Conservation (phyloP, 2,113 vertebrate genomes). For the Clarias macrocephalus region DNA sequence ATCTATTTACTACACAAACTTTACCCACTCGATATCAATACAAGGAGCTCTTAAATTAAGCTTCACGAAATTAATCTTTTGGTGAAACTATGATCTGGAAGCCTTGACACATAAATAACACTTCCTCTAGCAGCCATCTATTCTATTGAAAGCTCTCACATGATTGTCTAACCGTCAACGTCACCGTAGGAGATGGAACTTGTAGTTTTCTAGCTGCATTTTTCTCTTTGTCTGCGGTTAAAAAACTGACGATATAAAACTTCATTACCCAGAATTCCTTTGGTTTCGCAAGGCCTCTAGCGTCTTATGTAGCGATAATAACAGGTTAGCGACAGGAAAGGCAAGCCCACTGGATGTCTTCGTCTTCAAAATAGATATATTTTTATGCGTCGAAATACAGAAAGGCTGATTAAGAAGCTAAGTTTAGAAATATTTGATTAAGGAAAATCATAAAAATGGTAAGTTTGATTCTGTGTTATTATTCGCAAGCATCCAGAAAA, state of each 20-base stretch:
- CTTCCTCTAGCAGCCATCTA: neutral
- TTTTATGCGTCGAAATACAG: neutral
- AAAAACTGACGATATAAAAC: slow-evolving; percentile 21
- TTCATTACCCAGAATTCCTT: slow-evolving; percentile 61
- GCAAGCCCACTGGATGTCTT: neutral
- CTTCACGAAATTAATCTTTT: no score
- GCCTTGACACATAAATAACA: neutral
- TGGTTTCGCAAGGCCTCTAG: neutral
- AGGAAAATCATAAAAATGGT: slow-evolving; percentile 24
- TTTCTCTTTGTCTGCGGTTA: fast-evolving
- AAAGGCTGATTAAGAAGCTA: slow-evolving; percentile 25
- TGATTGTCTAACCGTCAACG: slow-evolving; percentile 20
- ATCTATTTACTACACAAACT: no score
- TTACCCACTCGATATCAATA: no score
- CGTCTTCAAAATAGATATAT: neutral
- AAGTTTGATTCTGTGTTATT: slow-evolving; percentile 6
- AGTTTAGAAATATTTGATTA: neutral
- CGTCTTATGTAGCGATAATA: slow-evolving; percentile 52
- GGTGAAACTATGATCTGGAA: no score
- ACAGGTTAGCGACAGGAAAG: slow-evolving; percentile 15
- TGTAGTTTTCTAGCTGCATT: slow-evolving; percentile 56
- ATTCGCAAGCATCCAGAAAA: neutral
- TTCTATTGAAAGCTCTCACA: slow-evolving; percentile 1
- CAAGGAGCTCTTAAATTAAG: no score
- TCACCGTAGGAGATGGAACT: slow-evolving; percentile 53